Conservation (phyloP, 2,888 invertebrate species). For the Apodemia mormo region DNA sequence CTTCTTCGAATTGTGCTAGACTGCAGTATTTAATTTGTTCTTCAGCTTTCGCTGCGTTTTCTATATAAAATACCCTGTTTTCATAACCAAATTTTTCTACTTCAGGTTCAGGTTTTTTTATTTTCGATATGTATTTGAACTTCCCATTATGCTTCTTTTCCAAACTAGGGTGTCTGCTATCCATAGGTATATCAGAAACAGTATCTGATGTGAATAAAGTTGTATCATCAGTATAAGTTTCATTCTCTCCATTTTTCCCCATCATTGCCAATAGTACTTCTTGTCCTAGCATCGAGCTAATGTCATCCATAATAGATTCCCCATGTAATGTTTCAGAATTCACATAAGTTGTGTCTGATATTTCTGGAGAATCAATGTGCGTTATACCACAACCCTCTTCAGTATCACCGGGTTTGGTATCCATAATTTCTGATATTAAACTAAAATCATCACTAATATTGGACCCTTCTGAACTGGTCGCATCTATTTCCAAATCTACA, state of each 20-base stretch:
- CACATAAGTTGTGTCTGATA: constrained; percentile 86
- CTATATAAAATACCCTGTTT: constrained; percentile 85
- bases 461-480: constrained; percentile 83
- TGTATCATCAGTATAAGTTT: constrained; percentile 87
- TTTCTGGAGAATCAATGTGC: constrained; percentile 92
- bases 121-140: constrained; percentile 78
- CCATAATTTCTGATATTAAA: constrained; percentile 85
- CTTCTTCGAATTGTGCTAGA: constrained; percentile 91
- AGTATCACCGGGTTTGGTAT: constrained; percentile 68
- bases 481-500: constrained; percentile 75
- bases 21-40: constrained; percentile 88
- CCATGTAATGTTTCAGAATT: constrained; percentile 89
- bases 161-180: constrained; percentile 77
- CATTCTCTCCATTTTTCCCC: constrained; percentile 82
- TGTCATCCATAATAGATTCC: constrained; percentile 89
- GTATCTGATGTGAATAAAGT: constrained; percentile 84
- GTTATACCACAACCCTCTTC: constrained; percentile 83
- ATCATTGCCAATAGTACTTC: constrained; percentile 86
- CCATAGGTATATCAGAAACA: constrained; percentile 73
- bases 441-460: constrained; percentile 87
- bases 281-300: constrained; percentile 88
- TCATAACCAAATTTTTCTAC: constrained; percentile 86
- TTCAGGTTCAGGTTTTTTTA: constrained; percentile 68
- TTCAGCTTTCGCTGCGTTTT: constrained; percentile 72
- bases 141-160: constrained; percentile 83